Evolutionary conservation across 92 coral and sea anemone species (phyloP).

Genomic region (Phymanthus crucifer): DNA sequence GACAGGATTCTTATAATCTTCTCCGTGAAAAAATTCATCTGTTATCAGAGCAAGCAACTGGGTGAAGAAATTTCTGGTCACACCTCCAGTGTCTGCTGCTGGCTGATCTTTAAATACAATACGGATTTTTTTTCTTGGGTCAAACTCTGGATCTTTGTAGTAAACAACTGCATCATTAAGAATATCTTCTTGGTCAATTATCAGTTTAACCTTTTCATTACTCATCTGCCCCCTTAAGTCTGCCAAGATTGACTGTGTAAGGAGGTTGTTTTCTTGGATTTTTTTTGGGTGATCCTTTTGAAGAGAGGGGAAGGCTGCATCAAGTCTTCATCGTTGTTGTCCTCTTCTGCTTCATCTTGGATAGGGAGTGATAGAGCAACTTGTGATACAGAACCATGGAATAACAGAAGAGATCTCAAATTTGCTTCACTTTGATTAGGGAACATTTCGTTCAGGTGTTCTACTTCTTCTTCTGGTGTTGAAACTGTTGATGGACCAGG

Average conservation of each 20-base stretch:
- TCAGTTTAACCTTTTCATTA: conserved; percentile 28
- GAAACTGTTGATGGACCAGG: conserved; percentile 6
- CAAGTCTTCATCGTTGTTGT: conserved; percentile 6
- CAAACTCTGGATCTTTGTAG: conserved; percentile 35
- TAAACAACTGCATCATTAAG: conserved; percentile 35
- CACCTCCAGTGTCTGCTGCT: conserved; percentile 53
- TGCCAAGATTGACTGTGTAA: conserved; percentile 27
- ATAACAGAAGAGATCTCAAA: neutral
- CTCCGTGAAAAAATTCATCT: conserved; percentile 26
- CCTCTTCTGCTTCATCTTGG: conserved; percentile 8
- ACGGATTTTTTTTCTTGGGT: conserved; percentile 30
- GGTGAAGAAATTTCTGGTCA: conserved; percentile 36
- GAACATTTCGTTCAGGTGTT: conserved; percentile 24
- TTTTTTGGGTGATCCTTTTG: conserved; percentile 1
- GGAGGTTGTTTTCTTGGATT: conserved; percentile 1
- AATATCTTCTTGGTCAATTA: conserved; percentile 31
- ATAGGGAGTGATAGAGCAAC: conserved; percentile 27
- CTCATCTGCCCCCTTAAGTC: neutral
- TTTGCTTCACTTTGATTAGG: conserved; percentile 17
- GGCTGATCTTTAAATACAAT: conserved; percentile 41
- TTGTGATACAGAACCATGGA: conserved; percentile 27
- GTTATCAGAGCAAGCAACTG: conserved; percentile 30
- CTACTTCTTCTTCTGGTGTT: conserved; percentile 18
- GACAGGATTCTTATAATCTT: conserved; percentile 20
- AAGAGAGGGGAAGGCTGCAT: conserved; percentile 15